These are phyloP conservation scores for Trachelus iudaicus DNA, from an alignment of 2,888 invertebrate genomes.

Conservation along the genomic window DNA sequence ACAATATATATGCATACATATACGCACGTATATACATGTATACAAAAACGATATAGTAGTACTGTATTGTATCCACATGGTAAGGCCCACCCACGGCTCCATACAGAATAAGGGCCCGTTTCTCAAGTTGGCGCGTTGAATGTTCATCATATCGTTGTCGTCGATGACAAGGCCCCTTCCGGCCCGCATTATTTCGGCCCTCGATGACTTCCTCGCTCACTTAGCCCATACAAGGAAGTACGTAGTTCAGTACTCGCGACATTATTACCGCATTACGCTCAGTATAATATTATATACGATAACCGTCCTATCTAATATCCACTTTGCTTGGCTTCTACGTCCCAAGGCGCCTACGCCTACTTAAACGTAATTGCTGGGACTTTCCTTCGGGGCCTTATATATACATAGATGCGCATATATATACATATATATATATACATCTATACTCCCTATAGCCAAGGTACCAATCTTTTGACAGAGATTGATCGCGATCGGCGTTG, in stretches of 20 bases:
- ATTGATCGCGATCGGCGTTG: slow-evolving; percentile 5
- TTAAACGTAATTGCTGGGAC: slow-evolving; percentile 14
- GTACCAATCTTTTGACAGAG: slow-evolving; percentile 1
- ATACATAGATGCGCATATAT: too few relatives aligned
- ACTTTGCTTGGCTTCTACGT: background rate
- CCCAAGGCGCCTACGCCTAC: slow-evolving; percentile 20
- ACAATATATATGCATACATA: background rate
- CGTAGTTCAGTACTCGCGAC: background rate
- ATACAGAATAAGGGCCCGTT: background rate
- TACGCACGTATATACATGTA: background rate
- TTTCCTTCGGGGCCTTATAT: background rate
- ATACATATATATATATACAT: background rate
- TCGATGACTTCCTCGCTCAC: background rate
- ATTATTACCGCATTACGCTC: background rate
- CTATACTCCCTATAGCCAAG: background rate
- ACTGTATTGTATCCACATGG: background rate
- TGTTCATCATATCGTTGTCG: slow-evolving; percentile 50
- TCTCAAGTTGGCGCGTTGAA: slow-evolving; percentile 5
- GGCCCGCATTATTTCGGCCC: slow-evolving; percentile 24
- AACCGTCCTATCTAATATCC: background rate
- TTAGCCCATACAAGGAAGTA: background rate
- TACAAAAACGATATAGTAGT: background rate
- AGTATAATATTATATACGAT: background rate
- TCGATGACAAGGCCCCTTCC: slow-evolving; percentile 55
- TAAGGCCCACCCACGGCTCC: slow-evolving; percentile 7